Conservation (phyloP, 2,113 vertebrate species). For the Phylloscopus trochiloides region DNA sequence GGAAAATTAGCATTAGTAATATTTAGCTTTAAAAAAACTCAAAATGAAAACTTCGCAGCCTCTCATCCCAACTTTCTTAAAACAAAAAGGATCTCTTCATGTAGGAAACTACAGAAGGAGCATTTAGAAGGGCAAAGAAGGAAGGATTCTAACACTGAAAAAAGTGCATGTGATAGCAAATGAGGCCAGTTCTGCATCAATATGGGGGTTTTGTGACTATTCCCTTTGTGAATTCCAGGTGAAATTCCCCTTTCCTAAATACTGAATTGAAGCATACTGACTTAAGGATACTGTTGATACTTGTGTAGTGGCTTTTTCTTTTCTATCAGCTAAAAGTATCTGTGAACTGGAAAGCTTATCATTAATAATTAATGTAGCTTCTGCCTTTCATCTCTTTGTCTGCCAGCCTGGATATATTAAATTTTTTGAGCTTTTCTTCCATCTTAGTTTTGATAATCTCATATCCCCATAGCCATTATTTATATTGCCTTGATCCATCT, state of each 20-base stretch:
- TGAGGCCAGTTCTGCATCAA: not conserved
- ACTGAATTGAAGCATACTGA: not conserved
- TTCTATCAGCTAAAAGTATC: not conserved
- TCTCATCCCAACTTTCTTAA: not conserved
- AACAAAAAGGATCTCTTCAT: not conserved
- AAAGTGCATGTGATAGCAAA: not conserved
- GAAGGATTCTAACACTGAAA: not conserved
- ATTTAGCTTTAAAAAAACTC: not conserved
- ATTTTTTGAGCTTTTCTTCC: not conserved
- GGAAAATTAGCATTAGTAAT: not conserved
- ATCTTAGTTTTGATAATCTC: not conserved
- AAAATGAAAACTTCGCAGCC: not conserved
- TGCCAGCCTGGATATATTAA: not conserved
- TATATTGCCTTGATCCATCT: not conserved
- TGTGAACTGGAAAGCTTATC: not conserved
- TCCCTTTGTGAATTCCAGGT: not conserved
- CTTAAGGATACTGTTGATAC: not conserved
- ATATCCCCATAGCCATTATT: not conserved
- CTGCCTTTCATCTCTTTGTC: not conserved
- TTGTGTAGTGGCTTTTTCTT: fast-evolving
- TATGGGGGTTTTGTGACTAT: not conserved
- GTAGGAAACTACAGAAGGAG: not conserved
- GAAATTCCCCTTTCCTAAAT: not conserved
- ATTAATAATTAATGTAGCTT: not conserved
- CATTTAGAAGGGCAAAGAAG: not conserved